Evolutionary conservation across 2,888 invertebrate species (phyloP).

Genomic region (Empis livida): DNA sequence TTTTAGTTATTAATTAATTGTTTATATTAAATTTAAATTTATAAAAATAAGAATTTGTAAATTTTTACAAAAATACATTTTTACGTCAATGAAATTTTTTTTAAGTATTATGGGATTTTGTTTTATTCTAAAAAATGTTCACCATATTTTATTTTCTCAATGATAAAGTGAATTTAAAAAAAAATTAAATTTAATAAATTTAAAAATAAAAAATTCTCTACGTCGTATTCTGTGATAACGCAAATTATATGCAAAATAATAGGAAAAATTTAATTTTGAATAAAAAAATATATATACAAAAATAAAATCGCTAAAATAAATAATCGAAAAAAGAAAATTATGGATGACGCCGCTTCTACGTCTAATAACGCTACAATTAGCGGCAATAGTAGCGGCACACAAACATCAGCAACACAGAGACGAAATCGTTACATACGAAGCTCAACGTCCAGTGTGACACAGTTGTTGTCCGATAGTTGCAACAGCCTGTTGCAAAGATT

Average conservation of each 20-base stretch:
- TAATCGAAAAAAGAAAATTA: neutral
- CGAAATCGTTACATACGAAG: constrained; percentile 62
- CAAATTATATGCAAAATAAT: neutral
- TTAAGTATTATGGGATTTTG: no score
- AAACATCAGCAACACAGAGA: constrained; percentile 37
- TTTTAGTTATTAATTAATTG: no score
- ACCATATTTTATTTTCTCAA: no score
- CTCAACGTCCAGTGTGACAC: constrained; percentile 71
- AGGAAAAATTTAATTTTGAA: neutral
- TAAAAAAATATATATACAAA: neutral
- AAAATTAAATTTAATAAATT: no score
- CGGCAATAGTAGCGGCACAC: constrained; percentile 4
- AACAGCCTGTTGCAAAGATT: constrained; percentile 72
- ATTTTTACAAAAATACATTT: no score
- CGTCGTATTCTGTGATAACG: no score
- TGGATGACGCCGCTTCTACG: constrained; percentile 15
- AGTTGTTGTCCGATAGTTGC: constrained; percentile 75
- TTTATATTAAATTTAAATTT: no score
- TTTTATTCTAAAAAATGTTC: no score
- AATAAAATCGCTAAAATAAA: neutral
- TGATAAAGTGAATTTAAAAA: no score
- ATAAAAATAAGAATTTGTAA: no score
- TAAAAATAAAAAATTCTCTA: no score
- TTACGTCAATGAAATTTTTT: no score
- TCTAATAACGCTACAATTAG: constrained; percentile 16